Evolutionary conservation across 92 coral and sea anemone genomes (phyloP).

Genomic region (Muricea muricata): DNA sequence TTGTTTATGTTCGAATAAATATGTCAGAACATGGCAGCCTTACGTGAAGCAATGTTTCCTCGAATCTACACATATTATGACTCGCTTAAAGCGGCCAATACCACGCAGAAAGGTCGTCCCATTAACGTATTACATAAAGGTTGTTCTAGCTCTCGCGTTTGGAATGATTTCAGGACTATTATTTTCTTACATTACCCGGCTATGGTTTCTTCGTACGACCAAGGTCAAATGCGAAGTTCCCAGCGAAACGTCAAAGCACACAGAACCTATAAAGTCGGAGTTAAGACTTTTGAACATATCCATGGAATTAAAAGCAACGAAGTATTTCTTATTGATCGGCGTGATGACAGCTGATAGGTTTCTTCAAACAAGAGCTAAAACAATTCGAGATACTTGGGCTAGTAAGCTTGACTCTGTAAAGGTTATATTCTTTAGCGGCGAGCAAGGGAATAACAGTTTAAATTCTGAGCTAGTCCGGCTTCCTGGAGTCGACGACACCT

Average conservation of each 20-base stretch:
- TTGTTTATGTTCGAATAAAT: not conserved
- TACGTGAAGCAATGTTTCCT: constrained; percentile 11
- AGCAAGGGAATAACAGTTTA: constrained; percentile 32
- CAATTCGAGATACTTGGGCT: constrained; percentile 94
- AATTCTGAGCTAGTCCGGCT: constrained; percentile 77
- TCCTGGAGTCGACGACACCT: constrained; percentile 90
- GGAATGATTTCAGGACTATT: constrained; percentile 1
- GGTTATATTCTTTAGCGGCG: constrained; percentile 82
- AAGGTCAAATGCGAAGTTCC: not conserved
- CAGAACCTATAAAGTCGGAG: not conserved
- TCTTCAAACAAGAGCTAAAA: constrained; percentile 86
- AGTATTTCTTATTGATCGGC: constrained; percentile 71
- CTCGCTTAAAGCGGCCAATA: constrained; percentile 26
- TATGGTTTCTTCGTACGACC: not conserved
- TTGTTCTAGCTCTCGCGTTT: constrained; percentile 4
- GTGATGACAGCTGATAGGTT: constrained; percentile 94
- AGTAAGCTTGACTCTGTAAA: constrained; percentile 73
- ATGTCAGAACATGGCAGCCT: constrained; percentile 1
- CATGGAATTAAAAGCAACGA: not conserved
- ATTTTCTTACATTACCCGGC: not conserved
- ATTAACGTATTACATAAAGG: not conserved
- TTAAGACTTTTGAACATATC: not conserved
- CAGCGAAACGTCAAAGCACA: not conserved
- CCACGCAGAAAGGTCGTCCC: not conserved
- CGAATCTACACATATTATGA: constrained; percentile 3